phyloP scores from a whole-genome alignment of 2,888 invertebrate species.

The Carabus problematicus region DNA sequence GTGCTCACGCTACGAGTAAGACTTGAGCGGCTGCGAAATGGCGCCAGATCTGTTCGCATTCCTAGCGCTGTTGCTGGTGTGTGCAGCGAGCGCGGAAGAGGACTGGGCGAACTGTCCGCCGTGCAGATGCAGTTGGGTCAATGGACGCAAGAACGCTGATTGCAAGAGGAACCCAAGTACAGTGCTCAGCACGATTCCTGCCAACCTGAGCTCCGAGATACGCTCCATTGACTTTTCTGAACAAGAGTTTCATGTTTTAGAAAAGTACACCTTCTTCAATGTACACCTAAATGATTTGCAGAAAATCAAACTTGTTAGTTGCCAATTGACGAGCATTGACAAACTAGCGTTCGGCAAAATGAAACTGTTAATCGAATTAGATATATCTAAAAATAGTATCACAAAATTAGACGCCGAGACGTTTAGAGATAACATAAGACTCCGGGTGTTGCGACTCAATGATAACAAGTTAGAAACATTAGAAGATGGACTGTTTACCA shows the following conservation, averaged over 20 bases:
- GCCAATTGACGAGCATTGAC: constrained; percentile 75
- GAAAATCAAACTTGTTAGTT: constrained; percentile 77
- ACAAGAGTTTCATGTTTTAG: constrained; percentile 72
- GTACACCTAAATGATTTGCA: constrained; percentile 81
- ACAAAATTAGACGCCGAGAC: constrained; percentile 71
- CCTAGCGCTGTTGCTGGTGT: constrained; percentile 52
- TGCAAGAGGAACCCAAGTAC: constrained; percentile 69
- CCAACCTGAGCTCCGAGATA: constrained; percentile 73
- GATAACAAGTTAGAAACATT: constrained; percentile 77
- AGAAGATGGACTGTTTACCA: constrained; percentile 77
- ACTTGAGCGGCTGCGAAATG: constrained; percentile 37
- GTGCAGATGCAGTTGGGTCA: constrained; percentile 87
- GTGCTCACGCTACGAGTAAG: constrained; percentile 19
- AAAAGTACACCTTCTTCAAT: constrained; percentile 71
- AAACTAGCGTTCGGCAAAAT: constrained; percentile 78
- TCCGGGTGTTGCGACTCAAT: constrained; percentile 76
- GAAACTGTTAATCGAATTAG: constrained; percentile 80
- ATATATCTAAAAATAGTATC: constrained; percentile 78
- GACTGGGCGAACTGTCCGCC: constrained; percentile 67
- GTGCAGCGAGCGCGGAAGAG: constrained; percentile 63
- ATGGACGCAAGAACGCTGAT: constrained; percentile 84
- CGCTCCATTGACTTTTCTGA: constrained; percentile 76
- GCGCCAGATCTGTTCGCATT: constrained; percentile 48
- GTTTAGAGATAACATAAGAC: constrained; percentile 73
- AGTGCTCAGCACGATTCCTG: constrained; percentile 71